Percentiles rank a stretch among this genome's conserved stretches.
Conservation (phyloP, 1,140 invertebrate species). For the Bombus cullumanus region DNA sequence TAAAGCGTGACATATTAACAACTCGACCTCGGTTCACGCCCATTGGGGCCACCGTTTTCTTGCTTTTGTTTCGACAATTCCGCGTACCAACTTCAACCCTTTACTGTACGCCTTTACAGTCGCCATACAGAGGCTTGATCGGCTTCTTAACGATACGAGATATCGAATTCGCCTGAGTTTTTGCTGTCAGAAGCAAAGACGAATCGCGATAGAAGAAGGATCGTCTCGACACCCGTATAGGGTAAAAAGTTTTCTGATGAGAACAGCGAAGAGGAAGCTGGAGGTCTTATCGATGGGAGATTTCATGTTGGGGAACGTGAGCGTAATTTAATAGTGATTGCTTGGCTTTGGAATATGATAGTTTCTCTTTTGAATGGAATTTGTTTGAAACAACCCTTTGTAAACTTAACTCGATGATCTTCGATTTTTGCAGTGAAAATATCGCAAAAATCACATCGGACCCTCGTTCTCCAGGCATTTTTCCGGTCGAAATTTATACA, state of each 20-base stretch:
- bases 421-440: no score
- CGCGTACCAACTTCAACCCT: background rate
- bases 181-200: conserved; percentile 38
- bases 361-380: background rate
- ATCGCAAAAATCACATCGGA: no score
- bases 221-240: background rate
- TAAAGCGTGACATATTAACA: conserved; percentile 44
- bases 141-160: conserved; percentile 28
- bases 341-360: background rate
- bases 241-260: background rate
- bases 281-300: background rate
- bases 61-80: conserved; percentile 36
- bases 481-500: no score
- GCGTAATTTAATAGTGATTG: background rate
- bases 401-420: no score
- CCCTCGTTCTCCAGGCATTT: no score
- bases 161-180: conserved; percentile 37
- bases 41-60: background rate
- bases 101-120: background rate
- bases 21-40: conserved; percentile 29
- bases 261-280: background rate
- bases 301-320: background rate
- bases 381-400: background rate
- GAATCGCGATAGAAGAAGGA: conserved; percentile 7
- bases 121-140: conserved; percentile 2